Evolutionary conservation across 2,797 vertebrate species (phyloP).

Genomic region (Sebastes minor): DNA sequence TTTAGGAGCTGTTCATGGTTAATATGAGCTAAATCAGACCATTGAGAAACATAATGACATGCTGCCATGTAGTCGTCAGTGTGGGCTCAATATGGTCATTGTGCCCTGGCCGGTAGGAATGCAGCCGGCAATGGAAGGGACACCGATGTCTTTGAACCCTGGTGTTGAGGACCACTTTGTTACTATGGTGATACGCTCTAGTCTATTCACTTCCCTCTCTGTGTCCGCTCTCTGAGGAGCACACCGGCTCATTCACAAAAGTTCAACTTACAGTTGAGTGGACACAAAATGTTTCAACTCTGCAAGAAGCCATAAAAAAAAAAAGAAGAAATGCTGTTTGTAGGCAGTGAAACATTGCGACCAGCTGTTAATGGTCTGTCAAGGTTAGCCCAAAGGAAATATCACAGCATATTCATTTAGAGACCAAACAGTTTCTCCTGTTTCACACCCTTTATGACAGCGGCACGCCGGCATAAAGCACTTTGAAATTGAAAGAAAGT

Average conservation of each 20-base stretch:
- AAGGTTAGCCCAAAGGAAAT: not conserved
- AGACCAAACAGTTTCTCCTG: not conserved
- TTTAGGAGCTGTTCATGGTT: constrained; percentile 59
- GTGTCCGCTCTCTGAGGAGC: constrained; percentile 17
- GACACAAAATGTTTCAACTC: constrained; percentile 14
- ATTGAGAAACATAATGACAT: constrained; percentile 77
- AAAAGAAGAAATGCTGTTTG: not conserved
- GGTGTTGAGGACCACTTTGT: constrained; percentile 68
- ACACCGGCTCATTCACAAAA: constrained; percentile 59
- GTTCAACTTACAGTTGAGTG: not conserved
- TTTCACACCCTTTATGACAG: not conserved
- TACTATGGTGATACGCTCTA: constrained; percentile 61
- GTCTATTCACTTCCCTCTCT: constrained; percentile 38
- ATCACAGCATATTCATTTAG: not conserved
- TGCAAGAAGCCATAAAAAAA: not conserved
- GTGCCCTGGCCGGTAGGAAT: constrained; percentile 73
- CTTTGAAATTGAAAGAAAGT: not conserved
- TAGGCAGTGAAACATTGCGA: not conserved
- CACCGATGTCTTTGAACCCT: constrained; percentile 70
- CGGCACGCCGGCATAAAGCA: not conserved
- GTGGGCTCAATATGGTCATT: constrained; percentile 81
- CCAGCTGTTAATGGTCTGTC: not conserved
- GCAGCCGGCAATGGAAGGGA: constrained; percentile 59
- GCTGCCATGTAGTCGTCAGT: constrained; percentile 70
- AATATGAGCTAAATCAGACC: constrained; percentile 76